These are phyloP conservation scores for Leuciscus idus DNA, from an alignment of 2,113 vertebrate species.

Conservation along the genomic window DNA sequence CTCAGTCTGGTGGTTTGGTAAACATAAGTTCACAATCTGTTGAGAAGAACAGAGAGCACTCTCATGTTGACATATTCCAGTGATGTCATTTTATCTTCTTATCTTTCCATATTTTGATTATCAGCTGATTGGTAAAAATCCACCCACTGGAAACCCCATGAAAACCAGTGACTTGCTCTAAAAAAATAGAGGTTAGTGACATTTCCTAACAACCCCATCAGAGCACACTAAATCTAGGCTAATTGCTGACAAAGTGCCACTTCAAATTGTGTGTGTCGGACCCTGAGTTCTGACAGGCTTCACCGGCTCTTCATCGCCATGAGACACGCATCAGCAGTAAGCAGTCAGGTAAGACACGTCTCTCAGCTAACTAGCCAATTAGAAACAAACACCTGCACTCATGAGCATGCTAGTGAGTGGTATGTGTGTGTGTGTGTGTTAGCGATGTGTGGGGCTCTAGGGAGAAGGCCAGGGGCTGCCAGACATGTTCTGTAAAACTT, in stretches of 20 bases:
- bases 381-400: slow-evolving; percentile 61
- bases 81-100: slow-evolving; percentile 27
- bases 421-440: slow-evolving; percentile 10
- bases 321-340: slow-evolving; percentile 44
- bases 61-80: neutral
- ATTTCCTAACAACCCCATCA: slow-evolving; percentile 10
- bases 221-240: slow-evolving; percentile 31
- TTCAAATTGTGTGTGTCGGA: neutral
- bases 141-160: neutral
- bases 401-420: neutral
- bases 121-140: slow-evolving; percentile 8
- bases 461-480: neutral
- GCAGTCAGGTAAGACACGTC: slow-evolving; percentile 47
- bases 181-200: slow-evolving; percentile 17
- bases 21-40: slow-evolving; percentile 28
- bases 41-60: slow-evolving; percentile 18
- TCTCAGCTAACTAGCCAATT: slow-evolving; percentile 48
- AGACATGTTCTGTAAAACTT: slow-evolving; percentile 7
- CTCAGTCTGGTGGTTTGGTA: slow-evolving; percentile 31
- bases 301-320: slow-evolving; percentile 9
- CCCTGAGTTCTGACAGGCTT: slow-evolving; percentile 16
- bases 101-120: slow-evolving; percentile 4
- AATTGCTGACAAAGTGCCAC: slow-evolving; percentile 53
- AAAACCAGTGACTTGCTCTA: neutral
- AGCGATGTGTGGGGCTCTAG: slow-evolving; percentile 13